phyloP scores from a whole-genome alignment of 2,797 vertebrate species.

The Lepilemur septentrionalis region DNA sequence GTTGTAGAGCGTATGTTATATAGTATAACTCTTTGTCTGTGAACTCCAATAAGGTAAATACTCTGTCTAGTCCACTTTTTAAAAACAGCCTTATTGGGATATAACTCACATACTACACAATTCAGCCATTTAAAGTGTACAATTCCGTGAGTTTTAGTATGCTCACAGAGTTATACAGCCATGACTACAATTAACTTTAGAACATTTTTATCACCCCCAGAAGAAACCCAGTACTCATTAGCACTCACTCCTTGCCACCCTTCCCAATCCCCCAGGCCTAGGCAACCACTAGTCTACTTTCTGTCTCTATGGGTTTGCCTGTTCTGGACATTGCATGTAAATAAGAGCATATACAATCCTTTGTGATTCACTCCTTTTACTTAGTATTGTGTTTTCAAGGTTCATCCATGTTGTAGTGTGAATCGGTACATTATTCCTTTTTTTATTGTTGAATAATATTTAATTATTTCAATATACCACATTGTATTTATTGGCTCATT shows the following conservation, averaged over 20 bases:
- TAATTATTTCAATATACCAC: not conserved
- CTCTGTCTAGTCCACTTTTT: not conserved
- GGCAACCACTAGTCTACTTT: not conserved
- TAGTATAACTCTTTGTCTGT: not conserved
- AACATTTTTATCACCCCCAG: not conserved
- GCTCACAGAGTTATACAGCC: not conserved
- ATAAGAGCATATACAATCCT: not conserved
- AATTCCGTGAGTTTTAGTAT: not conserved
- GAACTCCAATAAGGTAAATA: not conserved
- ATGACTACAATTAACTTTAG: not conserved
- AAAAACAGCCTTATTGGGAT: not conserved
- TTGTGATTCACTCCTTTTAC: not conserved
- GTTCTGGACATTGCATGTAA: not conserved
- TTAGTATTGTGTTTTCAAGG: not conserved
- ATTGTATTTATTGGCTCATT: not conserved
- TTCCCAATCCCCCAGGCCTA: fast-evolving
- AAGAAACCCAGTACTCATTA: not conserved
- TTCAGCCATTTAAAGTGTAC: not conserved
- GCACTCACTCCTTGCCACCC: not conserved
- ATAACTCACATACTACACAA: not conserved
- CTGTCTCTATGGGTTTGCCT: not conserved
- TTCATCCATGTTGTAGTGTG: not conserved
- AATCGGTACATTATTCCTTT: not conserved
- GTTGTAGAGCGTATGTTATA: not conserved
- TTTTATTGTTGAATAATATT: conserved; percentile 3